Conservation (phyloP, 2,113 vertebrate species). For the Salminus brasiliensis region DNA sequence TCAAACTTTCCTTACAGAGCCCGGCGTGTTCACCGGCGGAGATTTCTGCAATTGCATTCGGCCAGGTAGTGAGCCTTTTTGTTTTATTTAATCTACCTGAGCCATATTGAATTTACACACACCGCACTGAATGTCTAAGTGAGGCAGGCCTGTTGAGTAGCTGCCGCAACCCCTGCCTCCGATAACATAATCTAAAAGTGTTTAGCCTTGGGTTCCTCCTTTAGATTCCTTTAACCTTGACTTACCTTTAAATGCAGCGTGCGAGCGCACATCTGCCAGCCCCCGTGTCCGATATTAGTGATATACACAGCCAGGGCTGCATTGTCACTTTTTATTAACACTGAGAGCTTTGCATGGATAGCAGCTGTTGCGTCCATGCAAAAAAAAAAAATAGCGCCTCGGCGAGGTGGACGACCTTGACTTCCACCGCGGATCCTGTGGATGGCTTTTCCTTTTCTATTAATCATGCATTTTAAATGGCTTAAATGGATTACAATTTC, state of each 20-base stretch:
- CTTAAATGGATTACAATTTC: slow-evolving; percentile 73
- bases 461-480: slow-evolving; percentile 78
- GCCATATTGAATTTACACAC: slow-evolving; percentile 77
- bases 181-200: slow-evolving; percentile 77
- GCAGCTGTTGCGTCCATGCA: slow-evolving; percentile 89
- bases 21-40: slow-evolving; percentile 47
- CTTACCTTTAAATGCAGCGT: slow-evolving; percentile 74
- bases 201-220: slow-evolving; percentile 73
- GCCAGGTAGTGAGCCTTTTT: slow-evolving; percentile 70
- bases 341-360: slow-evolving; percentile 86
- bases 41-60: slow-evolving; percentile 61
- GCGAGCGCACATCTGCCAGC: slow-evolving; percentile 77
- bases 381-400: slow-evolving; percentile 72
- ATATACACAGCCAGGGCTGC: slow-evolving; percentile 75
- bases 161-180: slow-evolving; percentile 64
- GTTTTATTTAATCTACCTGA: slow-evolving; percentile 75
- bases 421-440: slow-evolving; percentile 76
- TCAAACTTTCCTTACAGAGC: slow-evolving; percentile 33
- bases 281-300: slow-evolving; percentile 79
- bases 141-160: slow-evolving; percentile 65
- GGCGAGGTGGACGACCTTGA: slow-evolving; percentile 89
- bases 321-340: slow-evolving; percentile 83
- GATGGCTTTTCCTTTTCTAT: slow-evolving; percentile 70
- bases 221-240: slow-evolving; percentile 82
- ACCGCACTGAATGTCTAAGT: slow-evolving; percentile 68